Base-by-base conservation (phyloP, 2,888 invertebrate species). In the Lithophane semibrunnea region DNA sequence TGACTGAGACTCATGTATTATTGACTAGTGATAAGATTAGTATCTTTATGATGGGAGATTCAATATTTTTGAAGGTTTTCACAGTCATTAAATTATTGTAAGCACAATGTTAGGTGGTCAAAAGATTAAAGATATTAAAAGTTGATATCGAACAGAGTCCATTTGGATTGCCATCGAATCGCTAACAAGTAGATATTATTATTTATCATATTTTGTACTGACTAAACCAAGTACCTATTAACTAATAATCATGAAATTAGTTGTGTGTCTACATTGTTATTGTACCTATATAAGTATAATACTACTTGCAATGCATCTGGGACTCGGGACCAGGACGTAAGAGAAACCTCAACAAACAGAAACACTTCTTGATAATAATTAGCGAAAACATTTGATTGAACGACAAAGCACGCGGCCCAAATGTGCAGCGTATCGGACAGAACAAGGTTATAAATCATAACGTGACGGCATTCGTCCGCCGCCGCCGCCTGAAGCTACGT, bases 391-490 rank as follows among this genome's bases (percentile, higher is more conserved):
- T 82, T 78, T 64, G 67, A 73, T 77, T 69, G 75, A 68, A 60
- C n/a, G 76, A 83, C 69, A 78, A 77, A 61, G 54, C 58, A 37
- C 68, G 63, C 80, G 88, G 60, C 83, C 86, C 69, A 77, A 87
- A 90, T 90, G 89, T 83, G 80, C 91, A 90, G 72, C 81, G 87
- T 84, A 77, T 88, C 82, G 87, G 77, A 85, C 84, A 85, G 75
- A 80, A 72, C 88, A 88, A 88, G 86, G 88, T 88, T 86, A 75
- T 82, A 77, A 83, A 73, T 85, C 77, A 71, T 71, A 63, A 58
- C 69, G 68, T 69, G 61, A 58, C 72, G 66, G 73, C 60, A 67
- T 63, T 68, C 61, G 70, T 13, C n/a, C 70, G 61, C 79, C 24
- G 21, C 78, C 75, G 77, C 81, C 76, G 75, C 78, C 83, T 85